Base-by-base conservation (phyloP, 2,113 vertebrate genomes). In the Daubentonia madagascariensis region DNA sequence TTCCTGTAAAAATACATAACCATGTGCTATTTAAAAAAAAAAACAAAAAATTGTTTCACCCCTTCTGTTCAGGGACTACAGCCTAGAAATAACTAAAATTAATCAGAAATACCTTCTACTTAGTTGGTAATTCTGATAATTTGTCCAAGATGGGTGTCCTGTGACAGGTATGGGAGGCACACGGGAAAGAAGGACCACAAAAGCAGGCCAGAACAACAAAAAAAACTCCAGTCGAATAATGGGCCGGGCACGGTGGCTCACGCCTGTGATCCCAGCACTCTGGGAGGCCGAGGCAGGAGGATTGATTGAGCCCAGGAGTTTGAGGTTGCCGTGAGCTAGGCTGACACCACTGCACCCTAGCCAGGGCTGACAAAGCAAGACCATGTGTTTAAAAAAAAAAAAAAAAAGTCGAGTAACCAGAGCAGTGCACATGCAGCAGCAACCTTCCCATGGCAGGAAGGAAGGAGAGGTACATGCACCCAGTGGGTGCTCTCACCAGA, bases 401-500 rank as follows among this genome's bases (percentile, higher is more conserved):
- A 40, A 40, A 9, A 20, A 40, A 6, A 78, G 43, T 40, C 18
- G 67, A 12, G 8, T 3, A 0, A 16, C 1, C 1, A 23, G 68
- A 50, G 30, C 2, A 1, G n/a, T 4, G n/a, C 14, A 32, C 3
- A 12, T 6, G 35, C 28, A 14, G 32, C 11, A 16, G 40, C 4
- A 5, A 7, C 14, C 40, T 14, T 5, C 17, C 20, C 37, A 14
- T 52, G 35, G n/a, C 18, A 1, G 12, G n/a, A 6, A 43, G 4
- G 1, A 32, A 28, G 30, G 75, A n/a, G n/a, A n/a, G n/a, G n/a
- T n/a, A n/a, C n/a, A n/a, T n/a, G n/a, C n/a, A n/a, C n/a, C n/a
- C n/a, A n/a, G n/a, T n/a, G 1, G 30, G 22, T 52, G 14, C 52
- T 0, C 17, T 16, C 4, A 10, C 0, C 1, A 9, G 3, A 11